Evolutionary conservation across 2,113 vertebrate genomes (phyloP).

Genomic region (Cnemophilus loriae): DNA sequence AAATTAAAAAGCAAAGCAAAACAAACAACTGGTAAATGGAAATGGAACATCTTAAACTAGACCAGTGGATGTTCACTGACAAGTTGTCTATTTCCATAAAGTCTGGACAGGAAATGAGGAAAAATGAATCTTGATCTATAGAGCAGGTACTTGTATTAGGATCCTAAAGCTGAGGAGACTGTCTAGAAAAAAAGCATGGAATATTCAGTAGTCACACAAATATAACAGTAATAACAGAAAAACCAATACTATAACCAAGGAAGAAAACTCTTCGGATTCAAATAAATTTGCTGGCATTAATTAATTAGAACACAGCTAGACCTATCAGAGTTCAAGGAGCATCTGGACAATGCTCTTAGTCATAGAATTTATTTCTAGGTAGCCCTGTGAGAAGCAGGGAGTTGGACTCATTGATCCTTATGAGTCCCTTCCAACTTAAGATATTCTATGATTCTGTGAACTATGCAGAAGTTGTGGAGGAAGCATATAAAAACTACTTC

Average conservation of each 20-base stretch:
- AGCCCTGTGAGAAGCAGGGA: not conserved
- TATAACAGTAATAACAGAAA: not conserved
- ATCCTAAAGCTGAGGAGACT: not conserved
- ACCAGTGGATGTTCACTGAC: not conserved
- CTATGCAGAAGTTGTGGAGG: not conserved
- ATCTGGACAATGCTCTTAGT: not conserved
- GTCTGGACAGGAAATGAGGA: not conserved
- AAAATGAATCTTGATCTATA: not conserved
- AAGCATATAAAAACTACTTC: not conserved
- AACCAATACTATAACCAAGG: fast-evolving
- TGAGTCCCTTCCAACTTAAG: not conserved
- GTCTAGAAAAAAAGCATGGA: not conserved
- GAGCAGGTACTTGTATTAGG: not conserved
- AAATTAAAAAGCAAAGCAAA: not conserved
- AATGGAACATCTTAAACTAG: not conserved
- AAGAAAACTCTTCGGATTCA: not conserved
- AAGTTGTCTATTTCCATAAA: not conserved
- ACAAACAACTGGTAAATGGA: not conserved
- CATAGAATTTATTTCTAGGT: not conserved
- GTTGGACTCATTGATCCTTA: not conserved
- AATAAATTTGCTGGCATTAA: not conserved
- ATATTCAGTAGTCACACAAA: not conserved
- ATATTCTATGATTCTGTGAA: not conserved
- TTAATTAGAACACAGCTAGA: not conserved
- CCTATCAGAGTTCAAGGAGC: not conserved